These are phyloP conservation scores for Perca flavescens DNA, from an alignment of 2,113 vertebrate species.

Conservation along the genomic window DNA sequence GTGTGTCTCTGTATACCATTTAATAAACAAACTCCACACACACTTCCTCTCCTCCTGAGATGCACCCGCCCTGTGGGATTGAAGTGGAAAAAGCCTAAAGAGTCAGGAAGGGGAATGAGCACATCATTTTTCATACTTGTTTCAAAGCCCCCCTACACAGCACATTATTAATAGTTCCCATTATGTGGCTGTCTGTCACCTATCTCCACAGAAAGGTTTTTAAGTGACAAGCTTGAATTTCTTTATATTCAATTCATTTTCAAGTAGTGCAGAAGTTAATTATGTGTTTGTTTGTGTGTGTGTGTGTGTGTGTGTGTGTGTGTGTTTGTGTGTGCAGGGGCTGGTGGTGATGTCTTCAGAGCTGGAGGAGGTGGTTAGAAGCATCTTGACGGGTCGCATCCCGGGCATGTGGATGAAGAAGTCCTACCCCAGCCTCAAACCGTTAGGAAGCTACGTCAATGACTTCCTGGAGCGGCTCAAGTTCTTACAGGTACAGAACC, in stretches of 20 bases:
- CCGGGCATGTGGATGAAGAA: conserved; percentile 91
- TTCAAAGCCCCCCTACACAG: conserved; percentile 44
- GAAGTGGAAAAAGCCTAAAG: conserved; percentile 29
- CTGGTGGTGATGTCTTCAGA: conserved; percentile 91
- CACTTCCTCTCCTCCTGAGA: conserved; percentile 29
- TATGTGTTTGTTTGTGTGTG: background rate
- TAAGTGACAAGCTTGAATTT: conserved; percentile 14
- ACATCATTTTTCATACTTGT: conserved; percentile 20
- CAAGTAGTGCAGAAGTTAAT: background rate
- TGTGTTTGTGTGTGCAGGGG: conserved; percentile 74
- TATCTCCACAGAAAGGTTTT: conserved; percentile 11
- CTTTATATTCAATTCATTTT: conserved; percentile 1
- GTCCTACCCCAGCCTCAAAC: conserved; percentile 92
- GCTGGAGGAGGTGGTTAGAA: conserved; percentile 90
- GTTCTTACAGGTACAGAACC: conserved; percentile 87
- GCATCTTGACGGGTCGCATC: conserved; percentile 89
- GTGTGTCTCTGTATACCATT: conserved; percentile 15
- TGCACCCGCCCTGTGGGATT: conserved; percentile 1
- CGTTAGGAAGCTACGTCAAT: conserved; percentile 89
- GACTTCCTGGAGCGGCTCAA: conserved; percentile 89
- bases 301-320: background rate
- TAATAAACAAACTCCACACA: conserved; percentile 10
- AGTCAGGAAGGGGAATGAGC: conserved; percentile 36
- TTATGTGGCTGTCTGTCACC: conserved; percentile 43
- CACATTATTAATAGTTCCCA: conserved; percentile 11